Conservation (phyloP, 2,113 vertebrate species). For the Gambusia holbrooki region DNA sequence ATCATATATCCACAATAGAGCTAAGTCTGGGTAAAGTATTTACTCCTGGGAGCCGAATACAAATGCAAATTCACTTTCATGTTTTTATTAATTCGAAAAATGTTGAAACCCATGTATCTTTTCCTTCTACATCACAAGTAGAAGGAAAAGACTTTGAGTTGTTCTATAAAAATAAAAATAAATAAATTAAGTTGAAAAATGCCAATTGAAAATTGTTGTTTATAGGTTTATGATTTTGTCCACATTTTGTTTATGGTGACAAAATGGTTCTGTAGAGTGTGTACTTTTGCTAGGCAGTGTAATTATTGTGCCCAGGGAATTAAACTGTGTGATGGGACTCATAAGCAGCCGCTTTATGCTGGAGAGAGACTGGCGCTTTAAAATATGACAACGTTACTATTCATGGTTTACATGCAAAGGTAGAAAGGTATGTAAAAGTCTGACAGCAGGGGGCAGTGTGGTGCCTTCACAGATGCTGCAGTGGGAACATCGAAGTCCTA, state of each 20-base stretch:
- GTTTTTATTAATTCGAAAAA: not conserved
- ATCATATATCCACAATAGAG: too few relatives aligned
- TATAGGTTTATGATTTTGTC: too few relatives aligned
- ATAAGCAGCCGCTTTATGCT: not conserved
- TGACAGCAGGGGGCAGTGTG: not conserved
- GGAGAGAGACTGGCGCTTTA: not conserved
- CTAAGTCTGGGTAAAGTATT: too few relatives aligned
- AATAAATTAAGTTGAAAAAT: too few relatives aligned
- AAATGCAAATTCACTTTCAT: too few relatives aligned
- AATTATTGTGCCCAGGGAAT: not conserved
- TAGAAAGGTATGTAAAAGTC: not conserved
- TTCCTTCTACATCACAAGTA: not conserved
- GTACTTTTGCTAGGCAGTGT: not conserved
- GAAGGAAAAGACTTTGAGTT: not conserved
- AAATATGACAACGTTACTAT: not conserved
- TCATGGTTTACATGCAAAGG: not conserved
- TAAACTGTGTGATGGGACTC: not conserved
- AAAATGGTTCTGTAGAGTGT: not conserved
- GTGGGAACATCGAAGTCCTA: not conserved
- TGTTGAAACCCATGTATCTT: not conserved
- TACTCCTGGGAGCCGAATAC: too few relatives aligned
- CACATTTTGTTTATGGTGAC: not conserved
- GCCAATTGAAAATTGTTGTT: too few relatives aligned
- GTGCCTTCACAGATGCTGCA: not conserved
- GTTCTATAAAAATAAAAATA: not conserved